Conservation (phyloP, 2,888 invertebrate genomes). For the Maniola hyperantus region DNA sequence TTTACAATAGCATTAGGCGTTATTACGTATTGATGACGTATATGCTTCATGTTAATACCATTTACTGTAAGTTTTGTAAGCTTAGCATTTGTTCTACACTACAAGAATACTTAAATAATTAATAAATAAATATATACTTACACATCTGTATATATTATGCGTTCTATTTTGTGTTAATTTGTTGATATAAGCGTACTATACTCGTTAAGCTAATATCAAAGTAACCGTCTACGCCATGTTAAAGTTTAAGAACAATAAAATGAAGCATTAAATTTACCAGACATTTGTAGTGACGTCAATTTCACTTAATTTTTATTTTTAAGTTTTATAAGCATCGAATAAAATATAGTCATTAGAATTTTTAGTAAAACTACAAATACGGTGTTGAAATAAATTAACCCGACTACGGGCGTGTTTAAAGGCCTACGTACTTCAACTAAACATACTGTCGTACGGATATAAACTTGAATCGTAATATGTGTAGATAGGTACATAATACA, state of each 20-base stretch:
- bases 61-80: conserved; percentile 34
- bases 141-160: conserved; percentile 8
- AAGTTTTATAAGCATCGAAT: conserved; percentile 4
- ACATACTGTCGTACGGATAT: background rate
- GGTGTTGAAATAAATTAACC: conserved; percentile 5
- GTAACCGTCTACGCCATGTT: conserved; percentile 35
- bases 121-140: conserved; percentile 34
- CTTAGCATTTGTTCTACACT: conserved; percentile 21
- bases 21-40: conserved; percentile 26
- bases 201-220: conserved; percentile 37
- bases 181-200: conserved; percentile 40
- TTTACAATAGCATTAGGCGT: conserved; percentile 35
- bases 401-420: conserved; percentile 9
- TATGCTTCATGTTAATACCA: conserved; percentile 34
- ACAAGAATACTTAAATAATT: conserved; percentile 23
- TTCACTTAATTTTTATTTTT: conserved; percentile 13
- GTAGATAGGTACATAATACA: background rate
- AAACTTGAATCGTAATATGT: background rate
- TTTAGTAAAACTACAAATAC: conserved; percentile 7
- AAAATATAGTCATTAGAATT: conserved; percentile 1
- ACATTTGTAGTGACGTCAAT: conserved; percentile 1
- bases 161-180: conserved; percentile 33
- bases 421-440: background rate
- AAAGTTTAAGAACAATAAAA: conserved; percentile 32
- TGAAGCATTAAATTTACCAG: conserved; percentile 21